A percentile compares a stretch with the other conserved stretches of the same genome.
phyloP scores from a whole-genome alignment of 2,113 vertebrate genomes.

The Passer montanus region DNA sequence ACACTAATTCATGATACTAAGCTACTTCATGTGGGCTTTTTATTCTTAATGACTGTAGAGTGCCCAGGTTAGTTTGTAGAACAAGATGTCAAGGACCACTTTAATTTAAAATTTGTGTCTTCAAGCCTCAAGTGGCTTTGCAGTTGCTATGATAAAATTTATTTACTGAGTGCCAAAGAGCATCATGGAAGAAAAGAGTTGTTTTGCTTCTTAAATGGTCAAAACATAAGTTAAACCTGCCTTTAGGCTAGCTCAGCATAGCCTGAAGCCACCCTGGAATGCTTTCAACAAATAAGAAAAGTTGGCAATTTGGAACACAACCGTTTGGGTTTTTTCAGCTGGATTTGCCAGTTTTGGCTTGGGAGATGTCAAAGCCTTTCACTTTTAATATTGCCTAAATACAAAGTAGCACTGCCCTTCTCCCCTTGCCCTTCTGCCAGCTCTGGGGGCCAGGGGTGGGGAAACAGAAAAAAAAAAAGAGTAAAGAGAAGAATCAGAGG shows the following conservation, averaged over 20 bases:
- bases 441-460: accelerated
- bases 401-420: background rate
- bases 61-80: background rate
- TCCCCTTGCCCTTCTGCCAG: background rate
- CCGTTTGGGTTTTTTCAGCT: background rate
- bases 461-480: background rate
- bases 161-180: background rate
- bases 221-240: slow-evolving; percentile 4
- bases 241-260: background rate
- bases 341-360: background rate
- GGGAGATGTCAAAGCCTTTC: background rate
- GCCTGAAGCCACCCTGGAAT: background rate
- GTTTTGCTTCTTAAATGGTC: background rate
- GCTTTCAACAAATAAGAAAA: background rate
- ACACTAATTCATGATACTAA: background rate
- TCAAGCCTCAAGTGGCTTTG: background rate
- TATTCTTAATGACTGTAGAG: background rate
- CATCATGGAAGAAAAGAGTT: background rate
- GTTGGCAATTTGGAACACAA: background rate
- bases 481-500: background rate
- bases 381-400: background rate
- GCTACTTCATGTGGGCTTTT: background rate
- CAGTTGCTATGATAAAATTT: background rate
- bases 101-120: background rate
- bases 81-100: background rate